These are phyloP conservation scores for Pyrgilauda ruficollis DNA, from an alignment of 2,113 vertebrate species.

Conservation along the genomic window DNA sequence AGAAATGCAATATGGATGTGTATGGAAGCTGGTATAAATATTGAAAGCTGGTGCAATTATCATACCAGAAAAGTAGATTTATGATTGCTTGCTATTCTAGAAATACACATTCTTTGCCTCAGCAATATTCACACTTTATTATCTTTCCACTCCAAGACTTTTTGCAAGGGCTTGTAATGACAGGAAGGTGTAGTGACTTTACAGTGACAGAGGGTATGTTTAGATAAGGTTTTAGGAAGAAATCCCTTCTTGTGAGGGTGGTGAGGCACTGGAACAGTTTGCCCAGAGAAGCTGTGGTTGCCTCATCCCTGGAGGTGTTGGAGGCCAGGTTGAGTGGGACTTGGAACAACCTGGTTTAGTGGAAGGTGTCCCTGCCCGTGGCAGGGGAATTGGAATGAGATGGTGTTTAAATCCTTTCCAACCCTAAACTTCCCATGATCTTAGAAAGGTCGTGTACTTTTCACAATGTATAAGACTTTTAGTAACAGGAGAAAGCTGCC, in stretches of 20 bases:
- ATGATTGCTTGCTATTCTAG: background rate
- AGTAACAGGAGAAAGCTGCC: background rate
- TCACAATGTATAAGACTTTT: background rate
- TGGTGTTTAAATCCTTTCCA: background rate
- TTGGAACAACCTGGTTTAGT: background rate
- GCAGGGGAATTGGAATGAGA: background rate
- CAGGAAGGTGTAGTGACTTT: background rate
- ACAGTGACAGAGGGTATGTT: background rate
- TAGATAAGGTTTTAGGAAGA: background rate
- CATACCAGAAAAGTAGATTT: background rate
- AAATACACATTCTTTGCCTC: background rate
- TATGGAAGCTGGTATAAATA: background rate
- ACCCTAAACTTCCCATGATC: background rate
- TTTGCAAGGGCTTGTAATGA: background rate
- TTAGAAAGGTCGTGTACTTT: background rate
- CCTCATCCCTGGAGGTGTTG: background rate
- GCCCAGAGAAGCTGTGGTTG: background rate
- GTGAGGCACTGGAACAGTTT: background rate
- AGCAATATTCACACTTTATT: background rate
- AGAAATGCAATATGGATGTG: background rate
- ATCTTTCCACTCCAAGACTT: background rate
- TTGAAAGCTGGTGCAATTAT: background rate
- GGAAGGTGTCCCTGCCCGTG: background rate
- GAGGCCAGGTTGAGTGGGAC: background rate
- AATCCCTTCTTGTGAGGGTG: background rate